Conservation (phyloP, 2,888 invertebrate genomes). For the Cantharis lateralis region DNA sequence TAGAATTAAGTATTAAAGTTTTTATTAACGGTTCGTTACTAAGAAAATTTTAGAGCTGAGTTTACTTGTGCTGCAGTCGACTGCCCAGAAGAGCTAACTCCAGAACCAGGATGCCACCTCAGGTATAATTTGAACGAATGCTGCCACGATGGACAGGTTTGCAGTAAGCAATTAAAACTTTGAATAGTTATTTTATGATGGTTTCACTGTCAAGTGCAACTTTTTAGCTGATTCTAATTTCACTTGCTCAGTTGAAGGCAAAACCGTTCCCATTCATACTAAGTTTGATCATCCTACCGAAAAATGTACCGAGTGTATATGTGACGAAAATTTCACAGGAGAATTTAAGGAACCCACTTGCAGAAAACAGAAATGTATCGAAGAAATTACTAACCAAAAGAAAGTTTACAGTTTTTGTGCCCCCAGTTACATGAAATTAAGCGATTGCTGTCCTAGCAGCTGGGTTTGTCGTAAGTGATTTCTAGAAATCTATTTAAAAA, state of each 20-base stretch:
- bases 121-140: constrained; percentile 24
- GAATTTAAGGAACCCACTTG: constrained; percentile 35
- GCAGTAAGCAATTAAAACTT: constrained; percentile 19
- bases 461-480: constrained; percentile 35
- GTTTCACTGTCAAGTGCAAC: background rate
- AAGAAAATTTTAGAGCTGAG: constrained; percentile 1
- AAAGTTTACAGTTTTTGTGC: constrained; percentile 35
- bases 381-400: constrained; percentile 23
- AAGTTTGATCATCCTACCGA: constrained; percentile 20
- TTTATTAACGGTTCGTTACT: too few species aligned
- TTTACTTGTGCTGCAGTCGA: constrained; percentile 40
- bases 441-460: constrained; percentile 32
- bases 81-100: constrained; percentile 33
- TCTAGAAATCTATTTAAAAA: background rate
- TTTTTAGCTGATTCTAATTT: constrained; percentile 23
- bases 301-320: constrained; percentile 32
- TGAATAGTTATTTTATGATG: background rate
- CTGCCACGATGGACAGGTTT: constrained; percentile 26
- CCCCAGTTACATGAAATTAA: constrained; percentile 22
- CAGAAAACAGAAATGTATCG: constrained; percentile 21
- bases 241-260: constrained; percentile 21
- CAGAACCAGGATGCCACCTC: constrained; percentile 1
- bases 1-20: too few species aligned
- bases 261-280: constrained; percentile 30
- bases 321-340: constrained; percentile 33